Percentiles rank a stretch among this genome's conserved stretches.
phyloP scores from a whole-genome alignment of 2,113 vertebrate species.

The Peromyscus californicus region DNA sequence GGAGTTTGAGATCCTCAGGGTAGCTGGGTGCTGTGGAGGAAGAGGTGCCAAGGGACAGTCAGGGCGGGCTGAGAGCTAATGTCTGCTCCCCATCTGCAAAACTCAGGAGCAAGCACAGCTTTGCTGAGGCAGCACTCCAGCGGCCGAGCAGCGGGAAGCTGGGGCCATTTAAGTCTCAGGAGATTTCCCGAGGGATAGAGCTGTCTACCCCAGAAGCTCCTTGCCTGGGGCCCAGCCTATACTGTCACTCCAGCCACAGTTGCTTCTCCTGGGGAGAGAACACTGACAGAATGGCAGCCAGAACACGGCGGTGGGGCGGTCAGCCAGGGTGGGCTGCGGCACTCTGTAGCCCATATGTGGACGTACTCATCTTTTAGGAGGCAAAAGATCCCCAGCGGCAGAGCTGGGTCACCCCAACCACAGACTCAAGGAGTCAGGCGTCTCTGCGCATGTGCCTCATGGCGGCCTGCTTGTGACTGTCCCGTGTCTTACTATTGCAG shows the following conservation, averaged over 20 bases:
- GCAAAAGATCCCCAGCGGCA: rapidly evolving
- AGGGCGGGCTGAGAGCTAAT: not conserved
- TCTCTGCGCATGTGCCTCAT: rapidly evolving
- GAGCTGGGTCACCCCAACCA: rapidly evolving
- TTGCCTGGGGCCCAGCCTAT: not conserved
- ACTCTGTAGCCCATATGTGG: not conserved
- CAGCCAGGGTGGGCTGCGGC: rapidly evolving
- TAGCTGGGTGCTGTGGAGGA: not conserved
- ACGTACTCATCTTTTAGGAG: not conserved
- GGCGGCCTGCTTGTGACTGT: not conserved
- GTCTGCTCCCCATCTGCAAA: no score
- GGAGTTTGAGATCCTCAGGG: not conserved
- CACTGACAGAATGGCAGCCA: not conserved
- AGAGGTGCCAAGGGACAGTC: rapidly evolving
- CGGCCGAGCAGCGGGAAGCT: not conserved
- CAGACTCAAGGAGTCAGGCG: not conserved
- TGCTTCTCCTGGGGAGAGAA: not conserved
- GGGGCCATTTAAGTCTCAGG: not conserved
- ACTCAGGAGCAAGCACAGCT: not conserved
- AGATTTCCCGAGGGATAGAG: not conserved
- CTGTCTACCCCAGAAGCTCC: not conserved
- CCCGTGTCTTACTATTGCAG: rapidly evolving
- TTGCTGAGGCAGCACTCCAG: not conserved
- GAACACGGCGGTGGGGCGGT: not conserved
- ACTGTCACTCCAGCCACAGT: not conserved